Conservation (phyloP, 2,888 invertebrate genomes). For the Pheosia tremula region DNA sequence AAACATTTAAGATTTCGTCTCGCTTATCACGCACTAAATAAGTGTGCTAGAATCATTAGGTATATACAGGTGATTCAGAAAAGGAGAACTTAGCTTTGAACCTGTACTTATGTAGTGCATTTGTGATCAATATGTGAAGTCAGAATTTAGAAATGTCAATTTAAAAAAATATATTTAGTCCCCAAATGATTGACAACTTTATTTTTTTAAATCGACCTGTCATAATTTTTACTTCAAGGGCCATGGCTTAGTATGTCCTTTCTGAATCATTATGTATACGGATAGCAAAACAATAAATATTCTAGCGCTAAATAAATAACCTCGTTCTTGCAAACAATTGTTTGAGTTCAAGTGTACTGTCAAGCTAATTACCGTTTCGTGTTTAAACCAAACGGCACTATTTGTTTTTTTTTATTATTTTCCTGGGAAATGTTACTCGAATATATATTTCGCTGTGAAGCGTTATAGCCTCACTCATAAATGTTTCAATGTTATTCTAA, state of each 20-base stretch:
- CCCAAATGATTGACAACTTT: no score
- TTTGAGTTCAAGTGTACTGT: slow-evolving; percentile 9
- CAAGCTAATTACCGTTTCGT: slow-evolving; percentile 6
- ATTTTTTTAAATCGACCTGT: no score
- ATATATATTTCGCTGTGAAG: background rate
- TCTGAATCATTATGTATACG: background rate
- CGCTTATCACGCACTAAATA: background rate
- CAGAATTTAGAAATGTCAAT: no score
- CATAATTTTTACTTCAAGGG: background rate
- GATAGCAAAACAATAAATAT: background rate
- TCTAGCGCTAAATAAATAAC: slow-evolving; percentile 13
- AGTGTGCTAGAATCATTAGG: no score
- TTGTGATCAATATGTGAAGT: background rate
- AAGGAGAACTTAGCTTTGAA: no score
- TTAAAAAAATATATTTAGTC: no score
- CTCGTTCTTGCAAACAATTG: slow-evolving; percentile 12
- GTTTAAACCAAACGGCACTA: slow-evolving; percentile 2
- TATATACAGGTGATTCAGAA: no score
- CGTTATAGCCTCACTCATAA: no score
- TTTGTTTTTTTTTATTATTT: no score
- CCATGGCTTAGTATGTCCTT: background rate
- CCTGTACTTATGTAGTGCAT: no score
- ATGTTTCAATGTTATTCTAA: no score
- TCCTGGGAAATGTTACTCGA: background rate
- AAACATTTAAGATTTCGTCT: slow-evolving; percentile 3